Evolutionary conservation across 2,797 vertebrate genomes (phyloP), one percentile per base, ranked within the genome.

Genomic region (Garrulus glandarius): DNA sequence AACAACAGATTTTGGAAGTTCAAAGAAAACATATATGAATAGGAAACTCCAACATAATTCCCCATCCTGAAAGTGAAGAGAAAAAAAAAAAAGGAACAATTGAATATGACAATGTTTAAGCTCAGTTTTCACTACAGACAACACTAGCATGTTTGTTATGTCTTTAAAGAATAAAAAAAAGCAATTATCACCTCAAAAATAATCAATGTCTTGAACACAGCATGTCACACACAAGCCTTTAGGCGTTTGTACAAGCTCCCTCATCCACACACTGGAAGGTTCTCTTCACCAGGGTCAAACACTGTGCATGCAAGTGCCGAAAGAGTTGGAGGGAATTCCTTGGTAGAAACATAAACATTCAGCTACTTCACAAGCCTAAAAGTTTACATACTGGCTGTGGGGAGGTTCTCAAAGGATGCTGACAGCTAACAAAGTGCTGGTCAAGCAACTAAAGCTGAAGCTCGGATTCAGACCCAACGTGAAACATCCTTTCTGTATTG

Each of bases 11-110:
- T 57, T 41, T 81, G 39, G 52, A 76, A 70, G 47, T 76, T 92
- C 30, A 86, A 87, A 74, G 57, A 87, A 95, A 65, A 78, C 76
- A 29, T 79, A 89, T 26, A 88, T 26, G 89, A 87, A 86, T 9
- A 72, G 85, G 93, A 84, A 88, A 52, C 15, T 61, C 44, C 50
- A 43, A 49, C 64, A 44, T 21, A 87, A 78, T n/a, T 92, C 71
- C n/a, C 43, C 76, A 69, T 10, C 60, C 8, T 75, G 36, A 95
- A 91, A 93, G 63, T 6, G 16, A 82, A 92, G 39, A n/a, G 6
- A 4, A 21, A 64, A 75, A 89, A 89, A 43, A 43, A 82, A 92
- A 22, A 23, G 52, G 19, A 95, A 55, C 39, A 92, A 81, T 2
- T n/a, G 53, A 94, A 63, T 64, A 72, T 19, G 22, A 80, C 14